phyloP scores from a whole-genome alignment of 2,113 vertebrate species.

The Lasiurus borealis region DNA sequence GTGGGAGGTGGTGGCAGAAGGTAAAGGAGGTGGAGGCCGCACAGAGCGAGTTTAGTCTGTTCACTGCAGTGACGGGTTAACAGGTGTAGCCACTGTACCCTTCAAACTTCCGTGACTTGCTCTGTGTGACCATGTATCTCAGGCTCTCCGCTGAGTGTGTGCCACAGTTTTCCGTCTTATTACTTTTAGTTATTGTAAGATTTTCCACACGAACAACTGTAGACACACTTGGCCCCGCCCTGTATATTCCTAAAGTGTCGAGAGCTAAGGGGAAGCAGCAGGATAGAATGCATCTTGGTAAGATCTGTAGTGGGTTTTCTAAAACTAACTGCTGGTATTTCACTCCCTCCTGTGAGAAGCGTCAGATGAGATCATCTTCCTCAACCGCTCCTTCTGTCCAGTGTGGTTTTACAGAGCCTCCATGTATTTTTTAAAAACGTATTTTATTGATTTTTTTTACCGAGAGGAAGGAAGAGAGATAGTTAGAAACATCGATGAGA shows the following conservation, averaged over 20 bases:
- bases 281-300: background rate
- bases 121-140: background rate
- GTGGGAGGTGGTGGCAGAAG: too few species aligned
- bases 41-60: background rate
- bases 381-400: fast-evolving
- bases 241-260: background rate
- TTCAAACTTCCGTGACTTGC: background rate
- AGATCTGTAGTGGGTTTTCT: background rate
- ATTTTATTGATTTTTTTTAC: too few species aligned
- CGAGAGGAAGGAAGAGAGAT: too few species aligned
- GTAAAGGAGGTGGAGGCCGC: background rate
- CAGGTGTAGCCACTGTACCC: background rate
- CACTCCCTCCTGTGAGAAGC: background rate
- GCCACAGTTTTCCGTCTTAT: background rate
- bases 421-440: too few species aligned
- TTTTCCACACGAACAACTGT: background rate
- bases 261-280: background rate
- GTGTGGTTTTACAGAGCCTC: background rate
- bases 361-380: background rate
- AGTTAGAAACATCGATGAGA: too few species aligned
- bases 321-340: background rate
- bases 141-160: background rate
- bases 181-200: background rate
- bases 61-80: background rate
- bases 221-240: background rate